Conservation (phyloP, 1,140 invertebrate genomes). For the Meloidogyne chitwoodi region DNA sequence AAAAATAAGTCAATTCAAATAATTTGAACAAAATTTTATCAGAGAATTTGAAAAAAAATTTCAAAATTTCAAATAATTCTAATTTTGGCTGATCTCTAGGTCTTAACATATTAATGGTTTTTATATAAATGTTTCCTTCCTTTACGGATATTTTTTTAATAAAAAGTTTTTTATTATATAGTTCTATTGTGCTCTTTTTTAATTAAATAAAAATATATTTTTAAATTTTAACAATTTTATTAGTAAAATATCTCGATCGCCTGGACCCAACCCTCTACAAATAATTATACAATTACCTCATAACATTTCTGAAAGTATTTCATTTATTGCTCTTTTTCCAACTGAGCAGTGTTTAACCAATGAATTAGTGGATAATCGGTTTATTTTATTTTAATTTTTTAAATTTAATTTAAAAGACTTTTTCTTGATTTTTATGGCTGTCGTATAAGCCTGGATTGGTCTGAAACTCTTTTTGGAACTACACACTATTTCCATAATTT, state of each 20-base stretch:
- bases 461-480: not conserved
- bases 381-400: not conserved
- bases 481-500: not conserved
- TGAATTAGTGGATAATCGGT: not conserved
- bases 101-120: no score
- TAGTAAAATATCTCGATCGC: not conserved
- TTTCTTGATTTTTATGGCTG: conserved; percentile 1
- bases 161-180: no score
- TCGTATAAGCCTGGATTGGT: not conserved
- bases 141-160: no score
- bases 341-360: not conserved
- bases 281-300: not conserved
- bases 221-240: not conserved
- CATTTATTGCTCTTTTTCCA: not conserved
- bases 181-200: no score
- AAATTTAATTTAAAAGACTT: not conserved
- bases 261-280: not conserved
- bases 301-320: not conserved
- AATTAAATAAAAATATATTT: no score
- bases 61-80: no score
- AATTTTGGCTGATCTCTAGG: no score
- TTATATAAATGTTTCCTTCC: no score
- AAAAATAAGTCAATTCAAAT: no score
- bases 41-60: no score
- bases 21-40: no score